Percentiles rank a stretch among this genome's conserved stretches.
Conservation (phyloP, 2,797 vertebrate genomes). For the Holocentrus rufus region DNA sequence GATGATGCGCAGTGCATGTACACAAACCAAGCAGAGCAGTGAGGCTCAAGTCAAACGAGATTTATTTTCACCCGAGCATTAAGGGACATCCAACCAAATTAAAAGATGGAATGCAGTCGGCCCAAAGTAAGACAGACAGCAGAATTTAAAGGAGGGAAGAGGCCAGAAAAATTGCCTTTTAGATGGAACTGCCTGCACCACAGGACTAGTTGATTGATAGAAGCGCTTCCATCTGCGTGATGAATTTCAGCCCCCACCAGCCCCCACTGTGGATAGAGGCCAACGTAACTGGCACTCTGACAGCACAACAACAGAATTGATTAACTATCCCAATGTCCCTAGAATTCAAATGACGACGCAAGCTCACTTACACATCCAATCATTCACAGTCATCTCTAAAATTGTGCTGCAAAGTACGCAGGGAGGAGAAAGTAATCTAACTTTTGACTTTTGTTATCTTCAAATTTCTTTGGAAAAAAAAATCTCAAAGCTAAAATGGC, state of each 20-base stretch:
- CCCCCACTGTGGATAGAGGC: constrained; percentile 9
- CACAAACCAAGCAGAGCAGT: constrained; percentile 10
- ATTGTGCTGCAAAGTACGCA: neutral
- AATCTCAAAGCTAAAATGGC: neutral
- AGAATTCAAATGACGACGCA: constrained; percentile 54
- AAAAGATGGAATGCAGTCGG: constrained; percentile 4
- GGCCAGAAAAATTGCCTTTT: constrained; percentile 20
- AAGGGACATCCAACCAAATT: constrained; percentile 25
- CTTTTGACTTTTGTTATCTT: neutral
- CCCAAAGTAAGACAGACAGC: constrained; percentile 12
- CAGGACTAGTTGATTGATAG: constrained; percentile 61
- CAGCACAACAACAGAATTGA: constrained; percentile 51
- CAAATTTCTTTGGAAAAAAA: neutral
- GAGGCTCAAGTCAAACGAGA: neutral
- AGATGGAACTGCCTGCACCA: constrained; percentile 34
- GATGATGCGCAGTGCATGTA: neutral
- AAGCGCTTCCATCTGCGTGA: constrained; percentile 70
- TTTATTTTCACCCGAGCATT: constrained; percentile 23
- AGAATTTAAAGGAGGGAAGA: neutral
- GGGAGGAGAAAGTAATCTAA: neutral
- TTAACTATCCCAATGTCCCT: constrained; percentile 32
- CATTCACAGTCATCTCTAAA: neutral
- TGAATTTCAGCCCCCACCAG: constrained; percentile 44
- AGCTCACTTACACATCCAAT: constrained; percentile 3
- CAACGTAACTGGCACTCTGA: constrained; percentile 53